These are phyloP conservation scores for Acanthurus lineatus DNA, from an alignment of 2,797 vertebrate species.

Conservation along the genomic window DNA sequence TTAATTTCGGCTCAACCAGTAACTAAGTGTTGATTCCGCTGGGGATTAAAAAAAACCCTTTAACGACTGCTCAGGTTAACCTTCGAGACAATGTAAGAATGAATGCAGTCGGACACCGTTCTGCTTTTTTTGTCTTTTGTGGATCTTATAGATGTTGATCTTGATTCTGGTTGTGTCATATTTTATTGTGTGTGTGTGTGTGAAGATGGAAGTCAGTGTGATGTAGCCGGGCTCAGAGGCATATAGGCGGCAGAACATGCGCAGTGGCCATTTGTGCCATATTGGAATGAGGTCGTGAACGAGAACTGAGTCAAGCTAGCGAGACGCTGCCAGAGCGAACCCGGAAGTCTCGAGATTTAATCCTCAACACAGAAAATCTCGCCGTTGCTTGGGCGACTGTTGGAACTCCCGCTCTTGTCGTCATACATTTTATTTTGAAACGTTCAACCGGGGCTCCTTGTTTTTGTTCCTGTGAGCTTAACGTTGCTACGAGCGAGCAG, in stretches of 20 bases:
- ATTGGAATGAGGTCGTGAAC: constrained; percentile 96
- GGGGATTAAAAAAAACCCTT: constrained; percentile 45
- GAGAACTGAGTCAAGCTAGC: constrained; percentile 68
- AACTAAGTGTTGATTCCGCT: constrained; percentile 75
- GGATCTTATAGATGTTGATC: constrained; percentile 28
- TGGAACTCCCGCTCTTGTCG: fast-evolving
- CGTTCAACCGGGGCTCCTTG: background rate
- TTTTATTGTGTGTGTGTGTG: constrained; percentile 75
- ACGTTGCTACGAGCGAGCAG: constrained; percentile 85
- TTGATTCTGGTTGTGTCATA: constrained; percentile 59
- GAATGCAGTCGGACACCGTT: background rate
- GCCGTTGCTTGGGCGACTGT: background rate
- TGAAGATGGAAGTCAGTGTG: constrained; percentile 84
- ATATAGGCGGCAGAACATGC: constrained; percentile 86
- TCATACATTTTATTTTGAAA: constrained; percentile 67
- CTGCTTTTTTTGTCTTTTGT: constrained; percentile 27
- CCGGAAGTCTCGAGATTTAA: constrained; percentile 52
- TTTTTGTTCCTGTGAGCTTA: background rate
- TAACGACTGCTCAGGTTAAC: background rate
- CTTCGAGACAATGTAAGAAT: constrained; percentile 4
- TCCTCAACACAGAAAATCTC: constrained; percentile 15
- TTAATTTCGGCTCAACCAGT: constrained; percentile 69
- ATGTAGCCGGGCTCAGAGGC: constrained; percentile 83
- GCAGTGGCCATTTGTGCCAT: constrained; percentile 91
- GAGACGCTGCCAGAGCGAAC: fast-evolving